Conservation (phyloP, 2,113 vertebrate genomes). For the Gadus chalcogrammus region DNA sequence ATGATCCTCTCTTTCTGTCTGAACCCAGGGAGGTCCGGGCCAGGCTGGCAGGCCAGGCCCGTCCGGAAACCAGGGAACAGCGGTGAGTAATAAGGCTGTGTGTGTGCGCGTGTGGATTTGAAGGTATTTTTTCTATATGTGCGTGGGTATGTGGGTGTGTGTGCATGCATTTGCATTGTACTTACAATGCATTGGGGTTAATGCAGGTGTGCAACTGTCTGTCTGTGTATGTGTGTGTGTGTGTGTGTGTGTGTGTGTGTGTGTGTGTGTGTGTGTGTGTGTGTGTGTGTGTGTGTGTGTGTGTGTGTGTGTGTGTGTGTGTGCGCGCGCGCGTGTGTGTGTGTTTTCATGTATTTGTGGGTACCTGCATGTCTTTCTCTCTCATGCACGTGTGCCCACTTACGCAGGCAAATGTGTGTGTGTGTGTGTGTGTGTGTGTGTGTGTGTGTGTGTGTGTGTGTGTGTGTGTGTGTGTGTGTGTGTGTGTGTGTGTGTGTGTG, state of each 20-base stretch:
- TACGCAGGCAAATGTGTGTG: background rate
- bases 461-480: background rate
- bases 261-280: no score
- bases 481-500: no score
- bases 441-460: no score
- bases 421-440: background rate
- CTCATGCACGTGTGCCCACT: no score
- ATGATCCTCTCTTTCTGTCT: constrained; percentile 17
- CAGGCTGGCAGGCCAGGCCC: constrained; percentile 80
- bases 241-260: no score
- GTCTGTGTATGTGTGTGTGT: no score
- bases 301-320: background rate
- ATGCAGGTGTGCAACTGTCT: background rate
- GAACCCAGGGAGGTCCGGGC: constrained; percentile 78
- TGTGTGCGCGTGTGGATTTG: background rate
- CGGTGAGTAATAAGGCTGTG: constrained; percentile 78
- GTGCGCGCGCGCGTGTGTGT: background rate
- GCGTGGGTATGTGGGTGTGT: constrained; percentile 3
- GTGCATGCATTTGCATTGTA: background rate
- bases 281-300: no score
- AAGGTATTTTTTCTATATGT: background rate
- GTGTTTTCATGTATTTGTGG: background rate
- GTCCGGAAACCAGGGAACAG: constrained; percentile 84
- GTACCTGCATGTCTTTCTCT: background rate
- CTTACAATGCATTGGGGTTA: background rate